Conservation (phyloP, 1,140 invertebrate genomes). For the Nephotettix cincticeps region DNA sequence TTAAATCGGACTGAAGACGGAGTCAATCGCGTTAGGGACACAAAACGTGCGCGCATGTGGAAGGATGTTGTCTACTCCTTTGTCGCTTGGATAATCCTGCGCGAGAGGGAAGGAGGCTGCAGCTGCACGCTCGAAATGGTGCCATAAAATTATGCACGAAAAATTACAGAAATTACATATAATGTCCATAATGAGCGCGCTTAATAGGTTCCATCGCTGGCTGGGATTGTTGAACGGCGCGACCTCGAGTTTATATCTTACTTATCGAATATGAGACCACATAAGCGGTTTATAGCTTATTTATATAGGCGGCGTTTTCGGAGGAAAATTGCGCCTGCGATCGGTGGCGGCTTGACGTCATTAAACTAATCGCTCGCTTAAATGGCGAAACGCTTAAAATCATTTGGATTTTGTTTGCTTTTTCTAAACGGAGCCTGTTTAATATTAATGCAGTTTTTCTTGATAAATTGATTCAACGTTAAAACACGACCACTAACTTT, state of each 20-base stretch:
- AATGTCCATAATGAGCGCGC: not conserved
- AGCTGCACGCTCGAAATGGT: not conserved
- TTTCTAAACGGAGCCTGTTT: no score
- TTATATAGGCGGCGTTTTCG: conserved; percentile 4
- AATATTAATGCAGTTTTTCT: no score
- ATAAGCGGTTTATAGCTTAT: conserved; percentile 16
- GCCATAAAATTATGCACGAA: conserved; percentile 27
- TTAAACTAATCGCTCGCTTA: no score
- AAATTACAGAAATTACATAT: conserved; percentile 26
- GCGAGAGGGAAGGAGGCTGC: not conserved
- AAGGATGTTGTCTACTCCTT: not conserved
- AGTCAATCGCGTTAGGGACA: conserved; percentile 8
- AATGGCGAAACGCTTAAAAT: not conserved
- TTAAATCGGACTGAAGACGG: not conserved
- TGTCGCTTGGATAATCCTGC: not conserved
- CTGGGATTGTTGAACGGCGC: not conserved
- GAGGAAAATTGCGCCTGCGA: not conserved
- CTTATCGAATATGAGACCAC: not conserved
- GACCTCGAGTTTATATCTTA: conserved; percentile 3
- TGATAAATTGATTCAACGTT: no score
- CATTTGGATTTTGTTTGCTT: not conserved
- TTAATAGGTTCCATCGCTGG: not conserved
- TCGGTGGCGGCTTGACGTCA: not conserved
- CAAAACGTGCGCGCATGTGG: not conserved
- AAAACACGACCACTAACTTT: no score